phyloP scores from a whole-genome alignment of 2,113 vertebrate genomes.

The Elanoides forficatus region DNA sequence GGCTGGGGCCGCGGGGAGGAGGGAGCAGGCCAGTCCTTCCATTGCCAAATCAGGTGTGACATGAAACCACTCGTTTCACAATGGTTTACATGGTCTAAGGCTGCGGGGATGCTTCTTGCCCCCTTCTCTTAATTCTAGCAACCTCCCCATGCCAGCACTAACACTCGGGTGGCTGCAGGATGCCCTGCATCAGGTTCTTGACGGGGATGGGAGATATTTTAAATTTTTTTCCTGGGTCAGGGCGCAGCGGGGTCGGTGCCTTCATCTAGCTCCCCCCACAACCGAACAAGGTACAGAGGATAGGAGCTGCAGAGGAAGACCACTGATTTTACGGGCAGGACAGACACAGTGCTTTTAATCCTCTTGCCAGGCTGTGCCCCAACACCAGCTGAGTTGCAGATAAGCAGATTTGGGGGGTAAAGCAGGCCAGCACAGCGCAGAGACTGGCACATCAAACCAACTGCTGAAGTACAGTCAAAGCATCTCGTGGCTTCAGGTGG shows the following conservation, averaged over 20 bases:
- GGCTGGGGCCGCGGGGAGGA: neutral
- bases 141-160: neutral
- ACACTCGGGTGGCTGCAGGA: neutral
- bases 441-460: neutral
- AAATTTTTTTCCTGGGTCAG: neutral
- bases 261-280: neutral
- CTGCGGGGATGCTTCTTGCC: neutral
- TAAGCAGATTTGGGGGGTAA: neutral
- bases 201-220: no score
- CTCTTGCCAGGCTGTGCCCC: neutral
- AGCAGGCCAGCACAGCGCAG: no score
- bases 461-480: neutral
- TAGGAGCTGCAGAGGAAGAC: neutral
- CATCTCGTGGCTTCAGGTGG: neutral
- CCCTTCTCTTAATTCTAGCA: neutral
- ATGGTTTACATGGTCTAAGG: neutral
- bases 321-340: neutral
- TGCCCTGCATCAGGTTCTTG: neutral
- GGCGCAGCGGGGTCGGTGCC: neutral
- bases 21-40: neutral
- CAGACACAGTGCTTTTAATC: neutral
- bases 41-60: neutral
- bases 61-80: neutral
- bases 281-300: neutral
- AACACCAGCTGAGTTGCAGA: no score